Conservation (phyloP, 2,797 vertebrate species). For the Hoplostethus mediterraneus region DNA sequence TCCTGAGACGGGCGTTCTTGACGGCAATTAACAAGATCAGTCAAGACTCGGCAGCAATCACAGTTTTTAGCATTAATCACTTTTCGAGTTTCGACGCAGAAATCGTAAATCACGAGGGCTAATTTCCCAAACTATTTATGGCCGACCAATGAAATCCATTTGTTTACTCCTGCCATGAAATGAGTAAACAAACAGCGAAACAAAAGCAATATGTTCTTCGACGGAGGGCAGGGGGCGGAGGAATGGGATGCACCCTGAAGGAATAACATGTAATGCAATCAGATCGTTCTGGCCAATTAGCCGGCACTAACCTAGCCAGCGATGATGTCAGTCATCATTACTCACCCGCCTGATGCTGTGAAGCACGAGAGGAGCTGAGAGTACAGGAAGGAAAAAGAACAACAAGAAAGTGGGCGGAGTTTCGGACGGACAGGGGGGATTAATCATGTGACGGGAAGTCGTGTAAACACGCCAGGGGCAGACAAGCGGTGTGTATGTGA, state of each 20-base stretch:
- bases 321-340: slow-evolving; percentile 79
- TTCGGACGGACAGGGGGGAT: slow-evolving; percentile 50
- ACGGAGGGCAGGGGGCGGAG: slow-evolving; percentile 50
- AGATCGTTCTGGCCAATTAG: slow-evolving; percentile 75
- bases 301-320: slow-evolving; percentile 58
- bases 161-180: slow-evolving; percentile 33
- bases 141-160: slow-evolving; percentile 14
- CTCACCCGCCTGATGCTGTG: slow-evolving; percentile 70
- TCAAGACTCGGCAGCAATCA: slow-evolving; percentile 40
- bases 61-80: slow-evolving; percentile 48
- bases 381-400: slow-evolving; percentile 54
- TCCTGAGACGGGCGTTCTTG: slow-evolving; percentile 52
- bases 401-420: slow-evolving; percentile 56
- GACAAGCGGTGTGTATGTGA: slow-evolving; percentile 44
- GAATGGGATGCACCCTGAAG: slow-evolving; percentile 74
- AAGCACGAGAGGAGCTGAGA: slow-evolving; percentile 60
- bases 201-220: slow-evolving; percentile 59
- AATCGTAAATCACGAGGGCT: slow-evolving; percentile 43
- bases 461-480: slow-evolving; percentile 26
- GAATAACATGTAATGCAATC: slow-evolving; percentile 78
- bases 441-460: slow-evolving; percentile 38
- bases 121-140: slow-evolving; percentile 37
- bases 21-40: slow-evolving; percentile 56
- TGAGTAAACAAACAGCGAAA: slow-evolving; percentile 36
- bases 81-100: slow-evolving; percentile 38